Evolutionary conservation across 2,797 vertebrate genomes (phyloP).

Genomic region (Capromys pilorides): DNA sequence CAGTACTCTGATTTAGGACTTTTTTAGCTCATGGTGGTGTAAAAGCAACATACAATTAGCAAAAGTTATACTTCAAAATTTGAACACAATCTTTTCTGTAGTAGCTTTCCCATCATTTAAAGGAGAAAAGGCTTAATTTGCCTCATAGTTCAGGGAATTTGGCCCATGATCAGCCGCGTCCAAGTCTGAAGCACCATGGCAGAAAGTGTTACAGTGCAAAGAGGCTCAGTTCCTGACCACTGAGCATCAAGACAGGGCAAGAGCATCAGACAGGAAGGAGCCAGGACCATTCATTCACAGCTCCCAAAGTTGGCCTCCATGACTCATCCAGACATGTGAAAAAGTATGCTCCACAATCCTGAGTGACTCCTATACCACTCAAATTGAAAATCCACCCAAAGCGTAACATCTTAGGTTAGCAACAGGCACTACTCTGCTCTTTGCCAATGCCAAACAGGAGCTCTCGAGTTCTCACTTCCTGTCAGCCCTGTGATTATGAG

Average conservation of each 20-base stretch:
- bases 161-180: background rate
- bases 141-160: background rate
- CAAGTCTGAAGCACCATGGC: background rate
- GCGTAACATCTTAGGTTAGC: background rate
- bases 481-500: background rate
- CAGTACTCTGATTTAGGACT: background rate
- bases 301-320: no score
- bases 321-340: background rate
- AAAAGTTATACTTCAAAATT: background rate
- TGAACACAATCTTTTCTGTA: background rate
- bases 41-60: background rate
- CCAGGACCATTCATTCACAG: background rate
- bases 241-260: background rate
- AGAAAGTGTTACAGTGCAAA: background rate
- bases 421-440: no score
- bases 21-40: background rate
- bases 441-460: accelerated
- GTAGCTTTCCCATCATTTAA: background rate
- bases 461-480: background rate
- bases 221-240: background rate
- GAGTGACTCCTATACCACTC: background rate
- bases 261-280: background rate
- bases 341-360: background rate
- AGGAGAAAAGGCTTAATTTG: background rate
- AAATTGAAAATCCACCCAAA: background rate